Conservation (phyloP, 92 coral and sea anemone species). For the Palythoa grandis region DNA sequence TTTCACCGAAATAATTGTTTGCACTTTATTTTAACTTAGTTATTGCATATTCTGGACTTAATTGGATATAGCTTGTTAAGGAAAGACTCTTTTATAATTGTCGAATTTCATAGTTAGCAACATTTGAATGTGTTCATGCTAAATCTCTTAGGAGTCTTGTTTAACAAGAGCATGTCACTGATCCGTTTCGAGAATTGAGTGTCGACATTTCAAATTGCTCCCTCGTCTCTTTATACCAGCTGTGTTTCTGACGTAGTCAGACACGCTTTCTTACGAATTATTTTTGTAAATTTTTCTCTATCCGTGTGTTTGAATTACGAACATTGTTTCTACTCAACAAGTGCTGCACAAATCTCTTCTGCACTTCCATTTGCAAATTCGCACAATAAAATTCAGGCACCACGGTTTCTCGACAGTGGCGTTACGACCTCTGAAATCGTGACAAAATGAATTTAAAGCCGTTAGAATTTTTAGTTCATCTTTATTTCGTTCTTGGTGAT, state of each 20-base stretch:
- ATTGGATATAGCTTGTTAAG: background rate
- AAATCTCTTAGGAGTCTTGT: background rate
- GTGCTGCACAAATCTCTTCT: conserved; percentile 1
- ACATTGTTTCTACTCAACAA: background rate
- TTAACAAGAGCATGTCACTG: conserved; percentile 18
- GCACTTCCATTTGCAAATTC: background rate
- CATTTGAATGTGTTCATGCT: background rate
- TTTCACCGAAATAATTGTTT: conserved; percentile 3
- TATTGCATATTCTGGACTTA: background rate
- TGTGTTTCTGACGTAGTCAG: background rate
- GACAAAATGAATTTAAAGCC: conserved; percentile 12
- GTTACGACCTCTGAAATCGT: conserved; percentile 35
- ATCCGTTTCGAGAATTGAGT: conserved; percentile 19
- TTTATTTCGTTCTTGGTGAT: background rate
- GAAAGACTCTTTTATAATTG: background rate
- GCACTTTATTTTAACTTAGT: conserved; percentile 16
- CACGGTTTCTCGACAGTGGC: background rate
- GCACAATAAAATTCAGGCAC: background rate
- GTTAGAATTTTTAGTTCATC: background rate
- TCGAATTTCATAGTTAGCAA: background rate
- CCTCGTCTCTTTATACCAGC: conserved; percentile 14
- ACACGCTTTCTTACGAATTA: background rate
- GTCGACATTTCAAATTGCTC: conserved; percentile 17
- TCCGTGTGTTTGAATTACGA: background rate
- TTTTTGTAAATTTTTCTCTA: background rate